Conservation (phyloP, 1,140 invertebrate genomes). For the Bombus vancouverensis region DNA sequence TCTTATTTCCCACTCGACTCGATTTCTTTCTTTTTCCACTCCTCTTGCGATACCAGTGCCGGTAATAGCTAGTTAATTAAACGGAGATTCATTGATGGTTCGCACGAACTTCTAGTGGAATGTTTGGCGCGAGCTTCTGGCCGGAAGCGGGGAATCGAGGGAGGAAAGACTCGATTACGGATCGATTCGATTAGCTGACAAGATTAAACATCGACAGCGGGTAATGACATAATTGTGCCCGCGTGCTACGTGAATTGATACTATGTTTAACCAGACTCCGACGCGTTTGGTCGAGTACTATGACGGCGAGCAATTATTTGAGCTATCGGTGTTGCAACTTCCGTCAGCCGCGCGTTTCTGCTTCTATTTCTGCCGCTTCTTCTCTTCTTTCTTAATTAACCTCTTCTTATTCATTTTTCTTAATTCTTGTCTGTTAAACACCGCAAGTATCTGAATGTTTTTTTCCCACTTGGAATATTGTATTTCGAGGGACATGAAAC, state of each 20-base stretch:
- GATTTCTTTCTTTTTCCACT: no score
- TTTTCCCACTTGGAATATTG: no score
- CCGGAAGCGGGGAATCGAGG: background rate
- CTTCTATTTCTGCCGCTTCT: background rate
- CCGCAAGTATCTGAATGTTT: rapidly evolving
- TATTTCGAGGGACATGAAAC: no score
- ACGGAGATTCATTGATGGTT: background rate
- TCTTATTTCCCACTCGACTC: background rate
- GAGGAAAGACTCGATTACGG: constrained; percentile 13
- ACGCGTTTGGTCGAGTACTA: background rate
- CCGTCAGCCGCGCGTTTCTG: background rate
- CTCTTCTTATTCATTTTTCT: background rate
- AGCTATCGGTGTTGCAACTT: background rate
- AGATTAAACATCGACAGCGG: constrained; percentile 15
- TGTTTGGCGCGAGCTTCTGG: background rate
- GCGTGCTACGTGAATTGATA: background rate
- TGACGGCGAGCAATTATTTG: background rate
- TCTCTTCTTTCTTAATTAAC: no score
- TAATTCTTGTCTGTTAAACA: rapidly evolving
- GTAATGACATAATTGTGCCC: constrained; percentile 1
- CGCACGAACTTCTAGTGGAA: background rate
- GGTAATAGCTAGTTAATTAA: background rate
- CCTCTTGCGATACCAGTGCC: background rate
- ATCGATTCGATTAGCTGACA: constrained; percentile 10
- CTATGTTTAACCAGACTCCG: background rate